These are phyloP conservation scores for Agrotis segetum DNA, from an alignment of 2,888 invertebrate genomes.

Conservation along the genomic window DNA sequence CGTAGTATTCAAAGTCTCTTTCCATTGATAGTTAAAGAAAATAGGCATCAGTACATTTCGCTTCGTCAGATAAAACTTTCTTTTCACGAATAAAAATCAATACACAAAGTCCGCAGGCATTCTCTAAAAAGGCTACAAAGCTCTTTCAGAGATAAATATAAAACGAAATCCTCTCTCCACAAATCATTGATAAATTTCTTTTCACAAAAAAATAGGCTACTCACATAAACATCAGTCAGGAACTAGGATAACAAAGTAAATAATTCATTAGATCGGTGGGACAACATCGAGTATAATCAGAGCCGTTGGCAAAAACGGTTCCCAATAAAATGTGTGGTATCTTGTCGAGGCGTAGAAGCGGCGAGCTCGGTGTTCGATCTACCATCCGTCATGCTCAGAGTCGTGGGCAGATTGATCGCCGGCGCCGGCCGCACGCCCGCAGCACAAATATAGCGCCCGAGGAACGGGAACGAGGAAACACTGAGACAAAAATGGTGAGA, in stretches of 20 bases:
- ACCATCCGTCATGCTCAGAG: conserved; percentile 87
- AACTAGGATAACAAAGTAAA: conserved; percentile 77
- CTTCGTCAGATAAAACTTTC: conserved; percentile 47
- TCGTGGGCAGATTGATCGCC: conserved; percentile 86
- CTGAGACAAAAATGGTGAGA: conserved; percentile 89
- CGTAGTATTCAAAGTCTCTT: conserved; percentile 18
- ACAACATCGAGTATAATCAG: conserved; percentile 77
- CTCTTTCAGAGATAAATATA: conserved; percentile 44
- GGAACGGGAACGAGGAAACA: conserved; percentile 71
- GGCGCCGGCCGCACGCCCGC: conserved; percentile 75
- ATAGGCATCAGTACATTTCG: conserved; percentile 35
- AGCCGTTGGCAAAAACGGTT: conserved; percentile 71
- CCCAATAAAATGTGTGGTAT: conserved; percentile 81
- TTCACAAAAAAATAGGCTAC: conserved; percentile 63
- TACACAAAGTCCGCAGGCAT: conserved; percentile 50
- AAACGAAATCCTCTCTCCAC: conserved; percentile 44
- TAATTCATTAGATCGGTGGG: conserved; percentile 81
- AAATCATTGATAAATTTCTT: conserved; percentile 59
- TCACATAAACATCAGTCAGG: conserved; percentile 75
- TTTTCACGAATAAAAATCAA: conserved; percentile 51
- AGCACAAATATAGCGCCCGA: conserved; percentile 73
- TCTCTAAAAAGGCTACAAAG: conserved; percentile 54
- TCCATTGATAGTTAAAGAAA: conserved; percentile 46
- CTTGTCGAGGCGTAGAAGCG: conserved; percentile 72
- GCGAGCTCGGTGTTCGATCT: conserved; percentile 72